Evolutionary conservation across 1,140 invertebrate genomes (phyloP), one percentile per base, ranked within the genome.

Genomic region (Leptonema lineaticorne): DNA sequence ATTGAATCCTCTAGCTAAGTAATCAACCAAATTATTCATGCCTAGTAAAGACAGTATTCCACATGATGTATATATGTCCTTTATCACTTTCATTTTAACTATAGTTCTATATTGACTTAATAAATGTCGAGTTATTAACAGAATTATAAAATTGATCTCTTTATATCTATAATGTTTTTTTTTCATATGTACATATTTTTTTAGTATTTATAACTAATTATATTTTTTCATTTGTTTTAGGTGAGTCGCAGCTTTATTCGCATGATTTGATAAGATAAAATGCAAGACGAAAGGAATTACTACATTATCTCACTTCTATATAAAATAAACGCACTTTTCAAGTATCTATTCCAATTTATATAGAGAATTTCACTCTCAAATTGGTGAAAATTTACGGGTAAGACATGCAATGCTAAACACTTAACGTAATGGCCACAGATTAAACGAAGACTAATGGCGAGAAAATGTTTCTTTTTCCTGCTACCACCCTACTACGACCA

Each of bases 341-440:
- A n/a, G n/a, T n/a, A n/a, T n/a, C n/a, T n/a, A n/a, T n/a, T n/a
- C n/a, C n/a, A n/a, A n/a, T n/a, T n/a, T n/a, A n/a, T n/a, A n/a
- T n/a, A n/a, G n/a, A n/a, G n/a, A n/a, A n/a, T n/a, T n/a, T n/a
- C n/a, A n/a, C n/a, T n/a, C n/a, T n/a, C n/a, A n/a, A n/a, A n/a
- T n/a, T n/a, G n/a, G n/a, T n/a, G n/a, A 27, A 56, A 53, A 53
- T 65, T 65, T 65, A 53, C 41, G 46, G 27, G 22, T 7, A 22
- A 64, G 66, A 70, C 60, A 67, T 67, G 65, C 58, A 53, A 58
- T 41, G 45, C 57, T 46, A 70, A 70, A 70, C 69, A 70, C 69
- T 70, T 67, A 70, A 70, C 64, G 63, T 29, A 67, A 70, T 62
- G 69, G 60, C 69, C 46, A 62, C 46, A 68, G 69, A 71, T 71